Conservation (phyloP, 2,113 vertebrate genomes). For the Pedetes capensis region DNA sequence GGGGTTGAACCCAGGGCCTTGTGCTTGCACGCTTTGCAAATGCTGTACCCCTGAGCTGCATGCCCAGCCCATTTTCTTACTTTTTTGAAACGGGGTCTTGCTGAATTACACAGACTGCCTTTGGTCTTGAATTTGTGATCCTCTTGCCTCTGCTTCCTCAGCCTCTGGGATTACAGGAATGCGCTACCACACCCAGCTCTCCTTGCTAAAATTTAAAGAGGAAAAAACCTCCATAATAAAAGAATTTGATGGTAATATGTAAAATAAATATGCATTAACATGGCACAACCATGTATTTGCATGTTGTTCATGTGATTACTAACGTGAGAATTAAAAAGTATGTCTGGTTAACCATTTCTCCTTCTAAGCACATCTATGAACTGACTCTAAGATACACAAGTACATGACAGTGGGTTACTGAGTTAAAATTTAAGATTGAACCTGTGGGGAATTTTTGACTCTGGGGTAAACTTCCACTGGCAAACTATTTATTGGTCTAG, state of each 20-base stretch:
- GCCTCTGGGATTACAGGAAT: no score
- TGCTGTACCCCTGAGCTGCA: no score
- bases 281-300: slow-evolving; percentile 40
- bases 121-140: no score
- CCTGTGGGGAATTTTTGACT: slow-evolving; percentile 24
- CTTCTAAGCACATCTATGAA: neutral
- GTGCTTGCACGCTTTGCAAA: no score
- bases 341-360: slow-evolving; percentile 46
- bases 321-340: slow-evolving; percentile 30
- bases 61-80: no score
- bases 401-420: neutral
- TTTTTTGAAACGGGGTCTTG: no score
- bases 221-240: neutral
- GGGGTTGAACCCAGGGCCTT: no score
- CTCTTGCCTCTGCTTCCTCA: no score
- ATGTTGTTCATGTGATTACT: slow-evolving; percentile 4
- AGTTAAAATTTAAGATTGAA: slow-evolving; percentile 15
- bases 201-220: slow-evolving; percentile 45
- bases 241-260: slow-evolving; percentile 27
- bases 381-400: neutral
- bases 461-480: neutral
- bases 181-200: no score
- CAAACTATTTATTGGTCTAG: neutral
- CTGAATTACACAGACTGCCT: no score
- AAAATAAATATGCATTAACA: neutral